Conservation (phyloP, 2,113 vertebrate genomes). For the Pollimyrus isidori region DNA sequence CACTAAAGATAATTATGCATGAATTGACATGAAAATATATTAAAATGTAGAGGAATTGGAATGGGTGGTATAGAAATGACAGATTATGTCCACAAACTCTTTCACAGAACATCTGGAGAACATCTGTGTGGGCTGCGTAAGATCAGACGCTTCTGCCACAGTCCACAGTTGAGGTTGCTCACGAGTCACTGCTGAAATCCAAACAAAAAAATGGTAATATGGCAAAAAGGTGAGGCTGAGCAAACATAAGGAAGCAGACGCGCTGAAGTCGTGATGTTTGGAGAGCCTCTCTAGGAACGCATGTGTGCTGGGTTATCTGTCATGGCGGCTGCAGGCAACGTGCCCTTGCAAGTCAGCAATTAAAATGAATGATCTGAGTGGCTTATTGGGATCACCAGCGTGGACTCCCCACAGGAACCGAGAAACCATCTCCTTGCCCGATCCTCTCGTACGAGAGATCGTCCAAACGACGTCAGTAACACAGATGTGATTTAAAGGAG, state of each 20-base stretch:
- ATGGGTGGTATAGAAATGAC: neutral
- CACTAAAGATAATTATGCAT: neutral
- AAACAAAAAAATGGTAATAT: neutral
- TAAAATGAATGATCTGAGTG: neutral
- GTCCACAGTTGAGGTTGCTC: neutral
- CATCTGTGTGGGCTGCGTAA: neutral
- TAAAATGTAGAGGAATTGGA: neutral
- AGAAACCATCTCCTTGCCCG: neutral
- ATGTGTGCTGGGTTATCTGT: neutral
- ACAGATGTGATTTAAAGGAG: neutral
- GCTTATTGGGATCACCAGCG: neutral
- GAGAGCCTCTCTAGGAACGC: neutral
- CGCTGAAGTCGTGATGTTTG: neutral
- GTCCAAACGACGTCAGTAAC: neutral
- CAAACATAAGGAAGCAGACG: neutral
- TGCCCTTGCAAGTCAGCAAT: neutral
- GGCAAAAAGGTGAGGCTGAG: neutral
- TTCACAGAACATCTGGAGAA: constrained; percentile 9
- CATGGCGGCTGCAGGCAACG: neutral
- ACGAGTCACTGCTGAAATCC: neutral
- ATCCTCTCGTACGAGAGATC: neutral
- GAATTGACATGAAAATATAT: neutral
- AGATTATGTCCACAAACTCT: neutral
- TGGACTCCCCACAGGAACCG: neutral
- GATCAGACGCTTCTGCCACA: neutral